These are phyloP conservation scores for Dendroctonus ponderosae DNA, from an alignment of 1,140 invertebrate genomes.

Conservation along the genomic window DNA sequence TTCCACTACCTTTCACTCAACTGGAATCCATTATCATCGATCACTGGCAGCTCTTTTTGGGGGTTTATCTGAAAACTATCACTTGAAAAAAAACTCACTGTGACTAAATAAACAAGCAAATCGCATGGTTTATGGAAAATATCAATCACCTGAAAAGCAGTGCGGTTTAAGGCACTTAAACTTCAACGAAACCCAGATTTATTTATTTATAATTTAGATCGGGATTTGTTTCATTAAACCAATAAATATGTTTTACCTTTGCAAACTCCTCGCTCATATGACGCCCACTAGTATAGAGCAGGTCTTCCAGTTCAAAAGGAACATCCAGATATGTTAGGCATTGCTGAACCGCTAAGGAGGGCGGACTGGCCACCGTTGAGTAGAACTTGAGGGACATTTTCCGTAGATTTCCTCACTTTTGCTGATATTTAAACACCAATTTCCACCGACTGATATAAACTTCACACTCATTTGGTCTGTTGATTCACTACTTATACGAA, in stretches of 20 bases:
- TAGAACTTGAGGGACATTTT: conserved; percentile 62
- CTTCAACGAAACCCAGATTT: too few relatives aligned
- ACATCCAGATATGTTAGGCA: conserved; percentile 63
- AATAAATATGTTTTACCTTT: conserved; percentile 58
- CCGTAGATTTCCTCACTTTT: neutral
- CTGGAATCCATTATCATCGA: conserved; percentile 70
- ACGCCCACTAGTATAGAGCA: conserved; percentile 67
- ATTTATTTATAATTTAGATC: too few relatives aligned
- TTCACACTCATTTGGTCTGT: too few relatives aligned
- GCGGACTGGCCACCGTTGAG: conserved; percentile 70
- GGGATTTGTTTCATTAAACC: too few relatives aligned
- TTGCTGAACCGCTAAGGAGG: conserved; percentile 70
- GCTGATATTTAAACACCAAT: too few relatives aligned
- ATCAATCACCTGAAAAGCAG: too few relatives aligned
- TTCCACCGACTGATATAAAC: too few relatives aligned
- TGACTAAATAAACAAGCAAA: too few relatives aligned
- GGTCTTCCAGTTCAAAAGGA: conserved; percentile 62
- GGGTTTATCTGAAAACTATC: conserved; percentile 64
- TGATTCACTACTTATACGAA: too few relatives aligned
- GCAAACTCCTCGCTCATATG: conserved; percentile 69
- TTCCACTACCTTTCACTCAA: conserved; percentile 63
- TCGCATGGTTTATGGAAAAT: too few relatives aligned
- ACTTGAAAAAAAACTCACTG: neutral
- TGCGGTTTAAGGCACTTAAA: too few relatives aligned
- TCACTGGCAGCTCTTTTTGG: conserved; percentile 75